Evolutionary conservation across 2,797 vertebrate genomes (phyloP).

Genomic region (Huso huso): DNA sequence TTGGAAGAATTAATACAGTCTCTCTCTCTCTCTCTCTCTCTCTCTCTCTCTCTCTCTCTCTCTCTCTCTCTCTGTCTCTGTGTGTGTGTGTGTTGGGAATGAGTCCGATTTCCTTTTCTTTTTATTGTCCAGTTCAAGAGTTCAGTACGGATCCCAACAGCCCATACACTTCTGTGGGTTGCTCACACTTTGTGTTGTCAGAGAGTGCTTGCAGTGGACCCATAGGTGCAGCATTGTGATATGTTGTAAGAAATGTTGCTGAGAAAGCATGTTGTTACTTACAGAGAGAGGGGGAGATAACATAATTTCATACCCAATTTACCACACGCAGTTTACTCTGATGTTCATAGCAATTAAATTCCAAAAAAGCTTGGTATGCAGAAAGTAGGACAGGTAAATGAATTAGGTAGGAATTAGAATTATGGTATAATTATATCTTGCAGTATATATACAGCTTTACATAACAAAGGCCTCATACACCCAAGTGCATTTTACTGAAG

Average conservation of each 20-base stretch:
- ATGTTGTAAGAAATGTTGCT: conserved; percentile 5
- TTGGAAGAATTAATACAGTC: too few species aligned
- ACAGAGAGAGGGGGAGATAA: conserved; percentile 41
- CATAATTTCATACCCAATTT: conserved; percentile 75
- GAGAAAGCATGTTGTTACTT: conserved; percentile 16
- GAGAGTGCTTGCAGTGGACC: too few species aligned
- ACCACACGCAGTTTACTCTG: conserved; percentile 63
- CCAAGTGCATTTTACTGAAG: conserved; percentile 57
- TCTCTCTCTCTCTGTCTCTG: too few species aligned
- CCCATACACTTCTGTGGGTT: too few species aligned
- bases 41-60: too few species aligned
- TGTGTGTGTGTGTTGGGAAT: too few species aligned
- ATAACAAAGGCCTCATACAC: conserved; percentile 16
- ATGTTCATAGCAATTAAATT: conserved; percentile 73
- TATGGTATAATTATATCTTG: conserved; percentile 50
- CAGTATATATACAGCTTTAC: conserved; percentile 29
- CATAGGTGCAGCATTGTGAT: too few species aligned
- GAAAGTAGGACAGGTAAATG: conserved; percentile 56
- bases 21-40: too few species aligned
- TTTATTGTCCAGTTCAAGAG: too few species aligned
- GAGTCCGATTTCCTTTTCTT: too few species aligned
- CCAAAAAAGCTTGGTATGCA: conserved; percentile 56
- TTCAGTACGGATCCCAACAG: too few species aligned
- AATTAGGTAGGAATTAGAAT: conserved; percentile 60
- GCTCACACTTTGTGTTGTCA: too few species aligned